Percentiles rank a stretch among this genome's conserved stretches.
These are phyloP conservation scores for Hylyphantes graminicola DNA, from an alignment of 1,140 invertebrate species.

Conservation along the genomic window DNA sequence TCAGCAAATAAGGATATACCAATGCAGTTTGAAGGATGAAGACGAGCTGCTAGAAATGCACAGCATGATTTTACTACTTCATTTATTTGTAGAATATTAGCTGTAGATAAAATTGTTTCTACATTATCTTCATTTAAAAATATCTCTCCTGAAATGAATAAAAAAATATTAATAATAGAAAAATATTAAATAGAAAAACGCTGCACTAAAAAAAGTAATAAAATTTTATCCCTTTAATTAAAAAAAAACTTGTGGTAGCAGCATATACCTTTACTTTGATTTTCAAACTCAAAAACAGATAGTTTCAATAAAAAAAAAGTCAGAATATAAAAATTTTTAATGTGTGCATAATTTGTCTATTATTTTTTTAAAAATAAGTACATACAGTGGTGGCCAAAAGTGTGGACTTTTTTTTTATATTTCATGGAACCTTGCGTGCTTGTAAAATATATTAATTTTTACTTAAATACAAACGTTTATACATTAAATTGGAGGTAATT, in stretches of 20 bases:
- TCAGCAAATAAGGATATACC: conserved; percentile 93
- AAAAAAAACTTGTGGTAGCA: not conserved
- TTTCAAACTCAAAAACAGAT: too few species aligned
- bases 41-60: conserved; percentile 87
- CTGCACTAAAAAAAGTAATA: not conserved
- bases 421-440: too few species aligned
- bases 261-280: too few species aligned
- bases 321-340: too few species aligned
- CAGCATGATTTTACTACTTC: conserved; percentile 91
- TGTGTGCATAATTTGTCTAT: too few species aligned
- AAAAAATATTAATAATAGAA: not conserved
- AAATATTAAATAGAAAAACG: not conserved
- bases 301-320: too few species aligned
- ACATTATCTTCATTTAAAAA: conserved; percentile 76
- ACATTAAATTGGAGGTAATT: too few species aligned
- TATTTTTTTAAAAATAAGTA: too few species aligned
- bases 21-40: conserved; percentile 94
- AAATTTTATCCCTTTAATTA: not conserved
- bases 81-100: conserved; percentile 86
- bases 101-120: conserved; percentile 86
- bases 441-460: too few species aligned
- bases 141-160: conserved; percentile 72
- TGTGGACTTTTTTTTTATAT: too few species aligned
- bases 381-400: too few species aligned
- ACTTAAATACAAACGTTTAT: too few species aligned